phyloP scores from a whole-genome alignment of 2,888 invertebrate species.

The Balanococcus diminutus region DNA sequence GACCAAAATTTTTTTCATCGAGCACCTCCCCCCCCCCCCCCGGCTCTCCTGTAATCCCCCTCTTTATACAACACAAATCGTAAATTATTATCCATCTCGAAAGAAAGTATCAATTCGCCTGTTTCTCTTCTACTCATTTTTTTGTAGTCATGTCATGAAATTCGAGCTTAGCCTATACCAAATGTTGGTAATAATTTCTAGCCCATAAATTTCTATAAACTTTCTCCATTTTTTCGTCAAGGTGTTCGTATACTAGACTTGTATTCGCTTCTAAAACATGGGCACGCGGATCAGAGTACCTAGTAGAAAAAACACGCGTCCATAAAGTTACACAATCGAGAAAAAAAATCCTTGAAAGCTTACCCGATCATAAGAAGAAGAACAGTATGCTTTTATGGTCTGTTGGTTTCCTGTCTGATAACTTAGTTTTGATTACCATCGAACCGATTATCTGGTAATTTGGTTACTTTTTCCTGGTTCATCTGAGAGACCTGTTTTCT shows the following conservation, averaged over 20 bases:
- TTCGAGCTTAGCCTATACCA: neutral
- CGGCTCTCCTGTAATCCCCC: no score
- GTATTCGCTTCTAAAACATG: neutral
- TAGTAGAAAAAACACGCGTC: neutral
- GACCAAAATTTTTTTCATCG: no score
- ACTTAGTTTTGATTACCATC: constrained; percentile 26
- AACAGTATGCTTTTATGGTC: neutral
- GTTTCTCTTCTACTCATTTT: no score
- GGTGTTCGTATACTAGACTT: neutral
- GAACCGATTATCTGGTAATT: constrained; percentile 21
- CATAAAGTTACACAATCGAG: constrained; percentile 5
- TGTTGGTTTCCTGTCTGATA: constrained; percentile 26
- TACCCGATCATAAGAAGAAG: neutral
- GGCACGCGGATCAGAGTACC: neutral
- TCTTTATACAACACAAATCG: no score
- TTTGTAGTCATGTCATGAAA: no score
- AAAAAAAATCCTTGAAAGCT: constrained; percentile 25
- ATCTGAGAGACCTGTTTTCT: constrained; percentile 9
- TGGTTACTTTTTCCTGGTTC: constrained; percentile 30
- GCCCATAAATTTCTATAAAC: neutral
- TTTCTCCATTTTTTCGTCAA: neutral
- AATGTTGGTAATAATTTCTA: neutral
- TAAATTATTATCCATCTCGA: no score
- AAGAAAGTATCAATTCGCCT: no score
- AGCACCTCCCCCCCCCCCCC: no score